Conservation (phyloP, 2,113 vertebrate species). For the Salminus brasiliensis region DNA sequence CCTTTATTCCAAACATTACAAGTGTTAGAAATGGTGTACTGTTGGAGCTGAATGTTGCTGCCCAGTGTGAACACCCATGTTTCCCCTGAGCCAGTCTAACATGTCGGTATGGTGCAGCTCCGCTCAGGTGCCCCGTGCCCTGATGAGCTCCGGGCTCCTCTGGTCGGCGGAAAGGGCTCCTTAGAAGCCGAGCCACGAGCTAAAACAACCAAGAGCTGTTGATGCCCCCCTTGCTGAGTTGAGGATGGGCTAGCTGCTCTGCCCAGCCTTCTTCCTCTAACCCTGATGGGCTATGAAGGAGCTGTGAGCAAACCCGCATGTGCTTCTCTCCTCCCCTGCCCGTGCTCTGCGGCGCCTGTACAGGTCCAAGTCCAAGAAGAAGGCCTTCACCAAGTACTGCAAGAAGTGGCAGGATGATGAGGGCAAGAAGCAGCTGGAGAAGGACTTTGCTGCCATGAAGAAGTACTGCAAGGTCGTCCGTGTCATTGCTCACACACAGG, state of each 20-base stretch:
- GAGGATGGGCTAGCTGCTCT: conserved; percentile 60
- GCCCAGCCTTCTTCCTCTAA: conserved; percentile 76
- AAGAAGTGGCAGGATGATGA: conserved; percentile 99
- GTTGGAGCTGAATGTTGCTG: conserved; percentile 61
- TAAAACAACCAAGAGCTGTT: conserved; percentile 52
- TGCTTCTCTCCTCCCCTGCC: conserved; percentile 70
- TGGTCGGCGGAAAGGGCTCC: conserved; percentile 91
- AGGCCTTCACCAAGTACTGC: conserved; percentile 99
- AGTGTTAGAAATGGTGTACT: too few species aligned
- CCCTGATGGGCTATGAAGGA: conserved; percentile 72
- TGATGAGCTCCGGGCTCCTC: conserved; percentile 98
- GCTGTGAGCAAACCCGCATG: conserved; percentile 66
- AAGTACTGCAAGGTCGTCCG: conserved; percentile 97
- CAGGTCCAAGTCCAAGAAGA: conserved; percentile 99
- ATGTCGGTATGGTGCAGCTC: conserved; percentile 82
- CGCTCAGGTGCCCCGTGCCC: conserved; percentile 85
- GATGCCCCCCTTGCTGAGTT: conserved; percentile 20
- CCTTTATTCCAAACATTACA: too few species aligned
- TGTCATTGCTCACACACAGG: conserved; percentile 94
- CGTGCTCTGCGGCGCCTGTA: conserved; percentile 37
- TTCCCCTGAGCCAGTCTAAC: conserved; percentile 68
- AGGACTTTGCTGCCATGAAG: conserved; percentile 96
- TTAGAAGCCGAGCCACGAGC: conserved; percentile 95
- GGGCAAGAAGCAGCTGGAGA: conserved; percentile 97
- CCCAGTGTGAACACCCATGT: conserved; percentile 40